A percentile compares a stretch with the other conserved stretches of the same genome.
phyloP scores from a whole-genome alignment of 1,140 invertebrate species.

The Scaptomyza pallida region DNA sequence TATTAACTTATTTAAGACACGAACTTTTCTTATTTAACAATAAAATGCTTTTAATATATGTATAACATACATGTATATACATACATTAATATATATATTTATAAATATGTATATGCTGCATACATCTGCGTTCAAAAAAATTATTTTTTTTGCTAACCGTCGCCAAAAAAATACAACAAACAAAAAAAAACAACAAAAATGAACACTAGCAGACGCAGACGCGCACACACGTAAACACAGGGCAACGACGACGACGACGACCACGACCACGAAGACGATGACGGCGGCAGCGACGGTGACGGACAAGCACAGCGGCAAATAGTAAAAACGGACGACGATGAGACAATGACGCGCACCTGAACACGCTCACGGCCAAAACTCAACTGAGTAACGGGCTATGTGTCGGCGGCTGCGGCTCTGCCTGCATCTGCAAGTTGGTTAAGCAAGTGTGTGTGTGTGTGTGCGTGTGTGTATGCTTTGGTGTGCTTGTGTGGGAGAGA shows the following conservation, averaged over 20 bases:
- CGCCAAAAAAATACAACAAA: constrained; percentile 48
- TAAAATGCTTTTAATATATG: constrained; percentile 13
- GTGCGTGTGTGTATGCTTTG: constrained; percentile 8
- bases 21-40: constrained; percentile 26
- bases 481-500: constrained; percentile 34
- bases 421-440: constrained; percentile 47
- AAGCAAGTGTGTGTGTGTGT: constrained; percentile 15
- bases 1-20: constrained; percentile 15
- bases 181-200: constrained; percentile 36
- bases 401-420: constrained; percentile 37
- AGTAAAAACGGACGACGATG: constrained; percentile 27
- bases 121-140: constrained; percentile 33
- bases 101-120: constrained; percentile 6
- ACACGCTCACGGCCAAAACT: constrained; percentile 59
- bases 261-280: constrained; percentile 24
- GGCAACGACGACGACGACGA: constrained; percentile 16
- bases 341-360: constrained; percentile 42
- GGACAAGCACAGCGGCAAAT: constrained; percentile 36
- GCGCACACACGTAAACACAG: constrained; percentile 48
- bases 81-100: constrained; percentile 21
- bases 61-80: constrained; percentile 12
- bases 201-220: constrained; percentile 52
- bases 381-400: constrained; percentile 46
- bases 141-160: constrained; percentile 48
- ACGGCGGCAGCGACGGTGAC: constrained; percentile 6